These are phyloP conservation scores for Brachyalestes nurse DNA, from an alignment of 2,797 vertebrate genomes.

Conservation along the genomic window DNA sequence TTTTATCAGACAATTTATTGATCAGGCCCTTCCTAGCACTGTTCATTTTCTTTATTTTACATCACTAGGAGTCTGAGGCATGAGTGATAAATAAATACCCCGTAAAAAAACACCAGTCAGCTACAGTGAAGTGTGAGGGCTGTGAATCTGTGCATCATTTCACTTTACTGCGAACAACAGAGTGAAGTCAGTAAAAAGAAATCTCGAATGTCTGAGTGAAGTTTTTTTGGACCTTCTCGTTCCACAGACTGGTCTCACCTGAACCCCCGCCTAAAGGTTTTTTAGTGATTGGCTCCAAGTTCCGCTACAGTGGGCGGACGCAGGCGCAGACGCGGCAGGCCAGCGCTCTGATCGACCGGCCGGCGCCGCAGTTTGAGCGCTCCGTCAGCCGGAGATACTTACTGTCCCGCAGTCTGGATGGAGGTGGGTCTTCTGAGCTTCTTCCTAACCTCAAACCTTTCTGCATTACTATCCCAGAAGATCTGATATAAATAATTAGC, in stretches of 20 bases:
- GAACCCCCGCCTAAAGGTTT: constrained; percentile 98
- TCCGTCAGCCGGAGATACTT: constrained; percentile 97
- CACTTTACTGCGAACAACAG: not conserved
- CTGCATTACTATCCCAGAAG: no score
- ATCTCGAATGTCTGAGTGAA: not conserved
- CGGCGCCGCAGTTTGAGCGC: constrained; percentile 94
- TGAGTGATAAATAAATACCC: not conserved
- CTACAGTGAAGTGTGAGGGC: not conserved
- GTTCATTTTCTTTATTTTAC: not conserved
- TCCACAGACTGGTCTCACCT: constrained; percentile 91
- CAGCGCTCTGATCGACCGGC: constrained; percentile 94
- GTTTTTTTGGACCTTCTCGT: not conserved
- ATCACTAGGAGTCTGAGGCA: not conserved
- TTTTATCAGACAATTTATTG: no score
- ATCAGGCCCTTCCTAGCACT: not conserved
- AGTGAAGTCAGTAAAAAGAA: not conserved
- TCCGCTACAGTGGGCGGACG: constrained; percentile 96
- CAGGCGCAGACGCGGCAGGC: constrained; percentile 97
- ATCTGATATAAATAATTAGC: no score
- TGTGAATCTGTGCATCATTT: not conserved
- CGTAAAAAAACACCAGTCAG: not conserved
- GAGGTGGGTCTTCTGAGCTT: constrained; percentile 78
- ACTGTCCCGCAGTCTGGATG: constrained; percentile 93
- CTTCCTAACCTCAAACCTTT: not conserved
- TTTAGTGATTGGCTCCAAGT: constrained; percentile 98